Evolutionary conservation across 2,113 vertebrate genomes (phyloP).

Genomic region (Phodopus roborovskii): DNA sequence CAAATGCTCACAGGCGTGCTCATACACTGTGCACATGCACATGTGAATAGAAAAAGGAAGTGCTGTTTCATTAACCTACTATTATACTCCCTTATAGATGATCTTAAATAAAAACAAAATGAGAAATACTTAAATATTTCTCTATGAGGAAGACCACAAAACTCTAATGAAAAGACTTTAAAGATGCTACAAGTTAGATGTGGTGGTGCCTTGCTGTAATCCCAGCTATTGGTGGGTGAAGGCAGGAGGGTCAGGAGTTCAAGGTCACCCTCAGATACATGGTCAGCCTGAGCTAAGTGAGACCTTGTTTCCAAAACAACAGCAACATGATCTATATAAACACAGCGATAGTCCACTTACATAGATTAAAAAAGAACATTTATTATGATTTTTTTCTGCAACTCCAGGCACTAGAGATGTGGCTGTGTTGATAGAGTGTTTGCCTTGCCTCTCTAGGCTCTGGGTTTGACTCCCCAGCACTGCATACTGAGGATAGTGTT

Average conservation of each 20-base stretch:
- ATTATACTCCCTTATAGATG: background rate
- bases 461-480: background rate
- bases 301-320: background rate
- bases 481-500: background rate
- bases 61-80: background rate
- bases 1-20: too few species aligned
- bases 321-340: background rate
- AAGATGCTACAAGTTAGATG: background rate
- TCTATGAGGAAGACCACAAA: background rate
- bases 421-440: background rate
- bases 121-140: background rate
- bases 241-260: background rate
- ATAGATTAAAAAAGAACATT: background rate
- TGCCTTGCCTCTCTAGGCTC: background rate
- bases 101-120: background rate
- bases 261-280: background rate
- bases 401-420: background rate
- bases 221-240: background rate
- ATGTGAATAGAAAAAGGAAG: background rate
- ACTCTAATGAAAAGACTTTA: background rate
- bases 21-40: background rate
- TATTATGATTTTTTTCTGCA: background rate
- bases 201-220: background rate
- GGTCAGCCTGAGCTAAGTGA: background rate
- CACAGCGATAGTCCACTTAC: background rate